Base-by-base conservation (phyloP, 92 coral and sea anemone genomes). In the Porites evermanni region DNA sequence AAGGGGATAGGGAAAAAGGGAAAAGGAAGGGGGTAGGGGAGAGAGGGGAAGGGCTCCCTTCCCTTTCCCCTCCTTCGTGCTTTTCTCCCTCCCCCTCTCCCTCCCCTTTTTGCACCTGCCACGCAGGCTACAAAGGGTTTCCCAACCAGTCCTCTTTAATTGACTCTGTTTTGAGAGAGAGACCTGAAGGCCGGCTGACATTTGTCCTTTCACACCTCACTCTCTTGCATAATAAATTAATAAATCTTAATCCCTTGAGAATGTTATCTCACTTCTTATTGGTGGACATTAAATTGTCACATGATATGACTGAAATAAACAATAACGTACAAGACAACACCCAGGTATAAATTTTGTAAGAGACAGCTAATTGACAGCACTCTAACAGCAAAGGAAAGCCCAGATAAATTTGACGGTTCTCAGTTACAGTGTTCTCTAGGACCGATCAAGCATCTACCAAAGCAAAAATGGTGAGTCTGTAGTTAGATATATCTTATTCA, bases 341-440 rank as follows among this genome's bases (percentile, higher is more conserved):
- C 78, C 6, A 18, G 47, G 16, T 3, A 26, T 44, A 8, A 38
- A 38, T 38, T 38, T 38, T 38, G 47, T 38, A 38, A 38, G 7
- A 38, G 47, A 38, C 47, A 38, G 47, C 47, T 38, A 38, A 8
- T 23, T 26, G 14, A 74, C 78, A 1, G n/a, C 79, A 32, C 19
- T 23, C 11, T 58, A 56, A 14, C 61, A 19, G 72, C 29, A 64
- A 3, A 26, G 23, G 12, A 38, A 38, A 24, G 53, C 23, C 2
- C 16, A 75, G 32, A 13, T 2, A 26, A 26, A 26, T 26, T 26
- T 26, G 29, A 26, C 29, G 29, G 85, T 21, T 26, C 69, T 81
- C 85, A 81, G 85, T 24, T 81, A 56, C 85, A 81, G 85, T 70
- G 85, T 2, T 70, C 18, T 58, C 85, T 70, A 81, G 85, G 85